Conservation (phyloP, 2,888 invertebrate species). For the Pterostichus niger region DNA sequence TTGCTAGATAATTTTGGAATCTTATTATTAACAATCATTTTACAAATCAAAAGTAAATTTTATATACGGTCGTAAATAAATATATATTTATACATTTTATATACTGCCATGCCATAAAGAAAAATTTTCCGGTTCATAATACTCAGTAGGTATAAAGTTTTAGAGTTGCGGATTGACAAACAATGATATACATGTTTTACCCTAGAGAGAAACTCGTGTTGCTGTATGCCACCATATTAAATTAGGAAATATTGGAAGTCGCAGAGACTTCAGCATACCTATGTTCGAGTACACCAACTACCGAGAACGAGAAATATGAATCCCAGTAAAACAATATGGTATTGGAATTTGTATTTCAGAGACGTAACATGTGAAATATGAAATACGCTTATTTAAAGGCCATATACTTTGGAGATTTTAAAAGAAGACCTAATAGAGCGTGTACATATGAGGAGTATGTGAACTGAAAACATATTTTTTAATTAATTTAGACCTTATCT, state of each 20-base stretch:
- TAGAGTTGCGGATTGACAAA: too few relatives aligned
- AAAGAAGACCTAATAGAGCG: neutral
- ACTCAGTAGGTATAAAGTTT: constrained; percentile 12
- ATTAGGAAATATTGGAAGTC: constrained; percentile 42
- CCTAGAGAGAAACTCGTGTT: neutral
- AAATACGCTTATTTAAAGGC: neutral
- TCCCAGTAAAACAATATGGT: constrained; percentile 48
- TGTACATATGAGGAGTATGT: neutral
- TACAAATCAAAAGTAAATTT: too few relatives aligned
- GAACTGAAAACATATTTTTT: too few relatives aligned
- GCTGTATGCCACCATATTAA: constrained; percentile 5
- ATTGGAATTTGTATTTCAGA: constrained; percentile 39
- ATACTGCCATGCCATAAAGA: too few relatives aligned
- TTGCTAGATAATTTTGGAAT: too few relatives aligned
- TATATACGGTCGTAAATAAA: too few relatives aligned
- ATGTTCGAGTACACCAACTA: too few relatives aligned
- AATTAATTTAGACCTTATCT: too few relatives aligned
- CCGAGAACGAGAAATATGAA: constrained; percentile 24
- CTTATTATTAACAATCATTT: too few relatives aligned
- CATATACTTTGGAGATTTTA: neutral
- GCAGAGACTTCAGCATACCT: neutral
- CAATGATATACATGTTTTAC: too few relatives aligned
- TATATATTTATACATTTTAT: too few relatives aligned
- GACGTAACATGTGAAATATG: constrained; percentile 30
- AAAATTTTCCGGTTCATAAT: neutral